Conservation (phyloP, 1,140 invertebrate species). For the Drosophila teissieri region DNA sequence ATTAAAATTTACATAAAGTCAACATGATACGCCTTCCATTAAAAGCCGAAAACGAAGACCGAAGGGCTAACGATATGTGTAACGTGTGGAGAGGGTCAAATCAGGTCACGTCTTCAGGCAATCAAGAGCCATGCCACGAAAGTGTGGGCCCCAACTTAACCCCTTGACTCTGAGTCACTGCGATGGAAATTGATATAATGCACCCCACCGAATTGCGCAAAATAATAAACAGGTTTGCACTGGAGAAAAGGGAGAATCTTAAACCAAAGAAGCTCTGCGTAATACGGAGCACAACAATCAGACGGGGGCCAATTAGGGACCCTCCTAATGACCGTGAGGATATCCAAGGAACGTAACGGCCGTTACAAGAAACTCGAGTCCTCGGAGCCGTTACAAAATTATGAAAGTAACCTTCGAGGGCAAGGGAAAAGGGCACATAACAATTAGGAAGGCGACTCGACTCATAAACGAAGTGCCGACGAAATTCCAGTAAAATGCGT, state of each 20-base stretch:
- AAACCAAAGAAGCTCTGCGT: slow-evolving; percentile 19
- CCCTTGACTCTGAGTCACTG: slow-evolving; percentile 3
- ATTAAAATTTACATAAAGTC: slow-evolving; percentile 20
- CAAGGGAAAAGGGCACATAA: slow-evolving; percentile 49
- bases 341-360: slow-evolving; percentile 6
- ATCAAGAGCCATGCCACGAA: slow-evolving; percentile 12
- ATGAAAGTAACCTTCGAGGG: slow-evolving; percentile 35
- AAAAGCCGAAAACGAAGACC: slow-evolving; percentile 1
- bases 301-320: slow-evolving; percentile 16
- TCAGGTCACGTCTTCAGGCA: slow-evolving; percentile 22
- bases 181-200: slow-evolving; percentile 23
- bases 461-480: slow-evolving; percentile 67
- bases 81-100: slow-evolving; percentile 32
- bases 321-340: slow-evolving; percentile 20
- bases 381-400: slow-evolving; percentile 50
- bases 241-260: slow-evolving; percentile 14
- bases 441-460: slow-evolving; percentile 64
- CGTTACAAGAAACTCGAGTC: slow-evolving; percentile 51
- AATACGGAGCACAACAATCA: slow-evolving; percentile 14
- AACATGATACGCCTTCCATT: slow-evolving; percentile 12
- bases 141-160: slow-evolving; percentile 15
- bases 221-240: slow-evolving; percentile 18
- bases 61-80: slow-evolving; percentile 9
- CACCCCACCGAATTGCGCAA: slow-evolving; percentile 13
- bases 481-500: slow-evolving; percentile 68